These are phyloP conservation scores for Drosophila setifemur DNA, from an alignment of 1,140 invertebrate species.

Conservation along the genomic window DNA sequence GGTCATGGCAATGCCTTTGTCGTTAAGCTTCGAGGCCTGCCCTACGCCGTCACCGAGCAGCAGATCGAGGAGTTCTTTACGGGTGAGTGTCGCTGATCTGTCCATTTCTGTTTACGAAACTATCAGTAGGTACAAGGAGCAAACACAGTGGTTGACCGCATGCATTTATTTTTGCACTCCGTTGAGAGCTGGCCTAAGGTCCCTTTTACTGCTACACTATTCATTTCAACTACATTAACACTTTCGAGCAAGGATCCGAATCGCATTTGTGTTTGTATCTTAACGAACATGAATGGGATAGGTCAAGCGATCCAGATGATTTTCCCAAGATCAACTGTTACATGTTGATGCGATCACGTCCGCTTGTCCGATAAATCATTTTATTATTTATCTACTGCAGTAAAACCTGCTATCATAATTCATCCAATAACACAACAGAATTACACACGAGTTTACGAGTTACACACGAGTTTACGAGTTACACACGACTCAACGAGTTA, in stretches of 20 bases:
- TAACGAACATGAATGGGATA: too few species aligned
- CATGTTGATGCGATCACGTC: slow-evolving; percentile 13
- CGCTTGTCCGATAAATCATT: slow-evolving; percentile 17
- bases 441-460: too few species aligned
- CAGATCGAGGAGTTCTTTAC: slow-evolving; percentile 81
- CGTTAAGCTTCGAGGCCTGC: slow-evolving; percentile 77
- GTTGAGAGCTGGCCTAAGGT: slow-evolving; percentile 26
- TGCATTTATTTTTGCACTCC: slow-evolving; percentile 31
- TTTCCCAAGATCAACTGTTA: neutral
- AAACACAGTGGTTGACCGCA: slow-evolving; percentile 41
- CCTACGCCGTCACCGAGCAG: slow-evolving; percentile 75
- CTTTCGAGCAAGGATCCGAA: slow-evolving; percentile 1
- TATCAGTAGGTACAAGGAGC: slow-evolving; percentile 12
- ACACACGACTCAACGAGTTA: neutral
- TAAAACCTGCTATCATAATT: slow-evolving; percentile 10
- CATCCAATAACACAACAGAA: slow-evolving; percentile 1
- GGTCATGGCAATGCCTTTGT: slow-evolving; percentile 70
- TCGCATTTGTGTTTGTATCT: slow-evolving; percentile 16
- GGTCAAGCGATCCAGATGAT: slow-evolving; percentile 8
- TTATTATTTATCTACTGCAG: slow-evolving; percentile 10
- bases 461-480: too few species aligned
- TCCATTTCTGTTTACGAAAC: neutral
- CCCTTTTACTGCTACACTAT: slow-evolving; percentile 31
- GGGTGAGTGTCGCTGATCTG: slow-evolving; percentile 54
- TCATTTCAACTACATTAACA: slow-evolving; percentile 35